phyloP scores from a whole-genome alignment of 2,888 invertebrate genomes.

The Lutraria lutraria region DNA sequence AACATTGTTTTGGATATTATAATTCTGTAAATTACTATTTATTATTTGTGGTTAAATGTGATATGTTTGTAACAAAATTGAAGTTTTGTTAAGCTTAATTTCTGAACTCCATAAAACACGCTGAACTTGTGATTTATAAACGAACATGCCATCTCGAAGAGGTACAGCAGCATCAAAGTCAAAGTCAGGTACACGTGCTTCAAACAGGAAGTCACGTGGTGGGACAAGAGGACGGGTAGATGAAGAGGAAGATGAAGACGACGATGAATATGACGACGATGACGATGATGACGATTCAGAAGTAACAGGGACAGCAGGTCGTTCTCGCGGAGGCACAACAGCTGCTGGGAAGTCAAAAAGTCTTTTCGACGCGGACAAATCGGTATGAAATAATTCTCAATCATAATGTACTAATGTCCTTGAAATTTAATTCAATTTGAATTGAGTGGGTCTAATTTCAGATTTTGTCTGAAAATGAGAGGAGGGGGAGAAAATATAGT shows the following conservation, averaged over 20 bases:
- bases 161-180: constrained; percentile 45
- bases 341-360: constrained; percentile 28
- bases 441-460: too few relatives aligned
- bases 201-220: constrained; percentile 36
- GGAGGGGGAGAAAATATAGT: too few relatives aligned
- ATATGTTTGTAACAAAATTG: background rate
- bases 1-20: background rate
- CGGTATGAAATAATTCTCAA: constrained; percentile 17
- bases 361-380: constrained; percentile 27
- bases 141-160: constrained; percentile 40
- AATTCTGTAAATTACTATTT: background rate
- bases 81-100: background rate
- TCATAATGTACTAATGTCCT: background rate
- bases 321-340: constrained; percentile 32
- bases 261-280: constrained; percentile 7
- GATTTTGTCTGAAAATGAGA: too few relatives aligned
- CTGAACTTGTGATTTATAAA: background rate
- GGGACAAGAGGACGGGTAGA: constrained; percentile 25
- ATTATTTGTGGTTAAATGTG: background rate
- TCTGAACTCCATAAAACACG: background rate
- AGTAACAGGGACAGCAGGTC: background rate
- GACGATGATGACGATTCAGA: background rate
- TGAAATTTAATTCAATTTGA: too few relatives aligned
- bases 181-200: constrained; percentile 43
- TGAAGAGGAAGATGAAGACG: background rate